These are phyloP conservation scores for Eleginops maclovinus DNA, from an alignment of 2,113 vertebrate species.

Conservation along the genomic window DNA sequence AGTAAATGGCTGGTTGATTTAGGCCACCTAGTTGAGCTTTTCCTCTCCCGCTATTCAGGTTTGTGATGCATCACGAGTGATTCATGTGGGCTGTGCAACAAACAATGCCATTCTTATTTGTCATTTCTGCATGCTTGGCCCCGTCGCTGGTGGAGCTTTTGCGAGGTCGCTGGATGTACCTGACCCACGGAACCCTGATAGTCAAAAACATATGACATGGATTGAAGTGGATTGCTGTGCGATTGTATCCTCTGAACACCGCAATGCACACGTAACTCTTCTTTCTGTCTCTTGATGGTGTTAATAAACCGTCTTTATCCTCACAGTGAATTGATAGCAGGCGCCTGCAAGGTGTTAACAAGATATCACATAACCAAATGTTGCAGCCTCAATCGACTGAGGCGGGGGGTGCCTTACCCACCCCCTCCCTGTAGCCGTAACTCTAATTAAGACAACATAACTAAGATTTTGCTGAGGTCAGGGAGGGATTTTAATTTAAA, in stretches of 20 bases:
- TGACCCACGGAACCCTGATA: conserved; percentile 60
- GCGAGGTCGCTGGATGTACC: conserved; percentile 60
- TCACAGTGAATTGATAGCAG: background rate
- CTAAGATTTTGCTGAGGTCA: conserved; percentile 82
- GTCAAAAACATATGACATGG: conserved; percentile 51
- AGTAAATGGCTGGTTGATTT: conserved; percentile 27
- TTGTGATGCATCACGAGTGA: conserved; percentile 54
- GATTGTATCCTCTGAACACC: conserved; percentile 38
- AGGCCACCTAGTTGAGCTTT: conserved; percentile 19
- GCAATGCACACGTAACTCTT: background rate
- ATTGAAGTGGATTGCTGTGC: conserved; percentile 62
- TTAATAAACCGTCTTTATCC: conserved; percentile 23
- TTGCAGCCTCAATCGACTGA: conserved; percentile 47
- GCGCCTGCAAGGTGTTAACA: conserved; percentile 29
- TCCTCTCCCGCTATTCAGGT: background rate
- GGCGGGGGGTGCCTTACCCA: conserved; percentile 22
- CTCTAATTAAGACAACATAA: conserved; percentile 82
- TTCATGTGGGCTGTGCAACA: conserved; percentile 54
- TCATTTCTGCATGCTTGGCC: conserved; percentile 71
- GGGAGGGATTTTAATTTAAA: conserved; percentile 83
- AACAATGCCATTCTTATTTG: conserved; percentile 73
- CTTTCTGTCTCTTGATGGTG: background rate
- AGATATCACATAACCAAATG: conserved; percentile 25
- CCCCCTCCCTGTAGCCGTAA: conserved; percentile 45
- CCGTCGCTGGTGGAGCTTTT: conserved; percentile 39